A percentile compares a stretch with the other conserved stretches of the same genome.
Conservation (phyloP, 2,888 invertebrate genomes). For the Cylindroiulus punctatus region DNA sequence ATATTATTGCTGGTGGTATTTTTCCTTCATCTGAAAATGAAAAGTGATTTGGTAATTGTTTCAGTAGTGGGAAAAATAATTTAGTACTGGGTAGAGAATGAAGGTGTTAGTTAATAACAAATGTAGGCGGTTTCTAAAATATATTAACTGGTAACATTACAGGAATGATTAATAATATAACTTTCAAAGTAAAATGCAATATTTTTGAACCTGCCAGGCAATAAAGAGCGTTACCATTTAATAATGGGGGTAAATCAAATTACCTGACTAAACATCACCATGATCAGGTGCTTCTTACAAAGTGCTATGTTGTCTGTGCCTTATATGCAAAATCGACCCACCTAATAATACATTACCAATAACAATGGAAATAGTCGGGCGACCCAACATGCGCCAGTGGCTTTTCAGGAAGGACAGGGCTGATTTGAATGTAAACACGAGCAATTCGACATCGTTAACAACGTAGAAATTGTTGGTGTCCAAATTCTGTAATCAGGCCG, state of each 20-base stretch:
- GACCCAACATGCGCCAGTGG: constrained; percentile 97
- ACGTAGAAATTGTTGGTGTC: constrained; percentile 98
- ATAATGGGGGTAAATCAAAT: not conserved
- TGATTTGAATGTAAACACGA: constrained; percentile 96
- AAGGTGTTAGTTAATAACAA: too few species aligned
- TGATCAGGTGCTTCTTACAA: not conserved
- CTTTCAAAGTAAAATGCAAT: too few species aligned
- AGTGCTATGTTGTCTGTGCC: constrained; percentile 22
- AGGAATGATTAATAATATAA: too few species aligned
- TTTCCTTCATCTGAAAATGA: constrained; percentile 82
- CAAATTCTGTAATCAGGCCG: constrained; percentile 78
- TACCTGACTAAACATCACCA: not conserved
- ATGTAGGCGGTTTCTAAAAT: too few species aligned
- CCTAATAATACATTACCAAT: constrained; percentile 57
- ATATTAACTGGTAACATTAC: too few species aligned
- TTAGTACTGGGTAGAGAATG: not conserved
- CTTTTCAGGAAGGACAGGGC: constrained; percentile 98
- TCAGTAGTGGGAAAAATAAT: not conserved
- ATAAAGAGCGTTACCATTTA: not conserved
- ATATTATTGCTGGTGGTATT: constrained; percentile 93
- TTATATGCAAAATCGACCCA: constrained; percentile 49
- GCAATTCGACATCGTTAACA: constrained; percentile 96
- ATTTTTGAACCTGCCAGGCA: not conserved
- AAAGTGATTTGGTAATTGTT: not conserved
- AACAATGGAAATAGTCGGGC: constrained; percentile 88